Evolutionary conservation across 2,113 vertebrate species (phyloP), one percentile per base, ranked within the genome.

Genomic region (Pangasianodon gigas): DNA sequence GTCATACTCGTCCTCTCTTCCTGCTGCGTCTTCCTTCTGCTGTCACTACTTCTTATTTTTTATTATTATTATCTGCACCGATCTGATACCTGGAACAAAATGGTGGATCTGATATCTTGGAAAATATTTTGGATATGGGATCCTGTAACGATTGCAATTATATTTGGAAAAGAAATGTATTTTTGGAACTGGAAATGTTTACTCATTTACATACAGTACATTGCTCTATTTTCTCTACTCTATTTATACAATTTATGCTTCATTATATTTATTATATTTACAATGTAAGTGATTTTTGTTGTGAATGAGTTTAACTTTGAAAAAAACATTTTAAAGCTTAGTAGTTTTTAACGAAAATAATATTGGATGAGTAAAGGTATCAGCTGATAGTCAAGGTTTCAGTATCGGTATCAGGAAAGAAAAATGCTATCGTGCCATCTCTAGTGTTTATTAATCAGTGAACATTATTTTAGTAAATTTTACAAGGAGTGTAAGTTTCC

Each of bases 1-100:
- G 60, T 85, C 26, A 26, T 7, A n/a, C 90, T 32, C 14, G 19
- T 74, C 58, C 41, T 41, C n/a, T 56, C 74, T 87, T 24, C 46
- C 60, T 86, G 41, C 84, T 69, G 81, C 7, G 44, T 46, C 56
- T 32, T 89, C 67, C 65, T 74, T 84, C 52, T 75, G 41, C 80
- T 74, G 4, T 69, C 19, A 13, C 69, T 62, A 44, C 46, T 65
- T 65, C 71, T 54, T 46, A 44, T 3, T 41, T 18, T 58, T 74
- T 46, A 44, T 41, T 41, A 13, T 48, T 46, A 37, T 77, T 41
- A 29, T 41, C 6, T 18, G 26, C 46, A 19, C 13, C 2, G 29
- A 69, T 86, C 29, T 1, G 18, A 37, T 21, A 32, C 54, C 16
- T 7, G 5, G n/a, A 0, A 21, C 52, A 21, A 82, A n/a, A 56